Percentiles rank a stretch among this genome's conserved stretches.
Conservation (phyloP, 2,797 vertebrate genomes). For the Lepilemur septentrionalis region DNA sequence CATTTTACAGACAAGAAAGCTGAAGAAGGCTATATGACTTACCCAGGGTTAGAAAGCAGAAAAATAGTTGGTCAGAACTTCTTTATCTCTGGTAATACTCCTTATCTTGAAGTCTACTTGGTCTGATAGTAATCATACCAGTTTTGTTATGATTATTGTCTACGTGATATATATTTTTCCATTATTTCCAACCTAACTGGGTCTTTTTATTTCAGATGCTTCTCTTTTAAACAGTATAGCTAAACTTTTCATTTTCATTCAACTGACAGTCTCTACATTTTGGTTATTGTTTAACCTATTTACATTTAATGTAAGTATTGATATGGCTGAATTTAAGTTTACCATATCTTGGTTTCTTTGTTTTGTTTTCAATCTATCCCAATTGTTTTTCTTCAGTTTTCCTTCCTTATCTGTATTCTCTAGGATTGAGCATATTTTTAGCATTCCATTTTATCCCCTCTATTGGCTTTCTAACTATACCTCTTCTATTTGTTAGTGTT, state of each 20-base stretch:
- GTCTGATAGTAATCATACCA: background rate
- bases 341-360: background rate
- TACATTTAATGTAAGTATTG: conserved; percentile 25
- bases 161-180: background rate
- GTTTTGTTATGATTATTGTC: background rate
- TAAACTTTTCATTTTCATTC: background rate
- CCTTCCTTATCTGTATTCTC: background rate
- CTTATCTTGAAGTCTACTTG: background rate
- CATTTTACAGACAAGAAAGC: background rate
- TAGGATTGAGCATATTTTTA: conserved; percentile 1
- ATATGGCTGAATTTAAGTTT: background rate
- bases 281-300: background rate
- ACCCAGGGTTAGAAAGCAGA: background rate
- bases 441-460: background rate
- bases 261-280: background rate
- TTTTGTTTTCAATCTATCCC: background rate
- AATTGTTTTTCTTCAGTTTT: background rate
- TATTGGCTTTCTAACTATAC: background rate
- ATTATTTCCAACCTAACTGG: background rate
- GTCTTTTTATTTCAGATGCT: background rate
- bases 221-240: background rate
- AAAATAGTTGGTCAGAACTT: background rate
- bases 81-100: background rate
- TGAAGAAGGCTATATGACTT: background rate
- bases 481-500: background rate